Evolutionary conservation across 2,113 vertebrate genomes (phyloP), one percentile per base, ranked within the genome.

Genomic region (Sapayoa aenigma): DNA sequence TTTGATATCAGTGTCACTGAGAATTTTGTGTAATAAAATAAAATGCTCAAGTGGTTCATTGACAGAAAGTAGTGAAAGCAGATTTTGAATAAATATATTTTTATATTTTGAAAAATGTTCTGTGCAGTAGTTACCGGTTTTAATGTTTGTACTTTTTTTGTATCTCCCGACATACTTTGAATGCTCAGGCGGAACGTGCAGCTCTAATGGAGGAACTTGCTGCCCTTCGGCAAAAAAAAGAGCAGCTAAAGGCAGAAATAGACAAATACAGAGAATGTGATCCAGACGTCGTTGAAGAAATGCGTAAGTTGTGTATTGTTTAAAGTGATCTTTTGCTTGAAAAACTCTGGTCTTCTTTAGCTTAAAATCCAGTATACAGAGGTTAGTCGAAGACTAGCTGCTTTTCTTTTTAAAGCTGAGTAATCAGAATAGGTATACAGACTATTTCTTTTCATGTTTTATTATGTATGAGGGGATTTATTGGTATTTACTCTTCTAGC

Each of bases 251-350:
- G 93, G 85, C 98, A 23, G 98, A 99, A 91, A 63, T 99, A 96
- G 99, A 99, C 76, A 99, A 99, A 93, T 99, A 99, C 96, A 98
- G 97, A 95, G 99, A 99, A 79, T 99, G 99, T 95, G 99, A 99
- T 95, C 99, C 99, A 9, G 98, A 99, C 23, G 98, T 99, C 9
- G 59, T 99, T 22, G 98, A 99, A 95, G 98, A 99, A 95, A 99
- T 99, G 81, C 98, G 99, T 99, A 98, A 99, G 99, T 99, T 87
- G 14, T 69, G 5, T 76, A 23, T 78, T 75, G 18, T 79, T 69
- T 62, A n/a, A 41, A 49, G 68, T 42, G 35, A 72, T 33, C 10
- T 66, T 94, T 87, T 87, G 33, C 37, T 14, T 5, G 3, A 25
- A 63, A 87, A 68, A 47, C 16, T 59, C 49, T 95, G 62, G 23